Evolutionary conservation across 2,888 invertebrate species (phyloP).

Genomic region (Drosophila mimica): DNA sequence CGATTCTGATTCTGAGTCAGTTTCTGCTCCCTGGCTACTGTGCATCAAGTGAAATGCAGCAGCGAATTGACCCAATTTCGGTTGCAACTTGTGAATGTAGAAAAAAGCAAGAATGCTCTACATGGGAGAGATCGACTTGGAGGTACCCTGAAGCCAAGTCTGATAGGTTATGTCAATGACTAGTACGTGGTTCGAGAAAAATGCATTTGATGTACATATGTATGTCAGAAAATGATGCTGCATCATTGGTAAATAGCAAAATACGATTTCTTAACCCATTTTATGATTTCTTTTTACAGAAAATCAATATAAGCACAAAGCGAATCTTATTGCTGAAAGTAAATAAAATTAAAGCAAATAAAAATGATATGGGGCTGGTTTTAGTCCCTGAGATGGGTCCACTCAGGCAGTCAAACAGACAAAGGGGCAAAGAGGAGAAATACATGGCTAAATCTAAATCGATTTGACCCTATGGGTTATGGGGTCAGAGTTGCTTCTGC

Average conservation of each 20-base stretch:
- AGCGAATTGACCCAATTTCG: constrained; percentile 59
- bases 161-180: background rate
- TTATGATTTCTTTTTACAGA: background rate
- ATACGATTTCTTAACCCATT: background rate
- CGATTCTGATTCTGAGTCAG: constrained; percentile 13
- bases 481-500: background rate
- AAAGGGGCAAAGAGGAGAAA: too few species aligned
- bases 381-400: background rate
- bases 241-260: background rate
- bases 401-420: background rate
- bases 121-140: background rate
- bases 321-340: background rate
- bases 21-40: constrained; percentile 53
- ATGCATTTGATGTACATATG: too few species aligned
- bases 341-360: background rate
- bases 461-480: background rate
- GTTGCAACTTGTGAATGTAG: constrained; percentile 26
- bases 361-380: background rate
- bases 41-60: constrained; percentile 70
- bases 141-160: background rate
- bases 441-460: background rate
- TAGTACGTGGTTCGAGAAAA: background rate
- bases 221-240: too few species aligned
- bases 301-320: background rate
- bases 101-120: background rate